Conservation (phyloP, 1,140 invertebrate species). For the Maniola jurtina region DNA sequence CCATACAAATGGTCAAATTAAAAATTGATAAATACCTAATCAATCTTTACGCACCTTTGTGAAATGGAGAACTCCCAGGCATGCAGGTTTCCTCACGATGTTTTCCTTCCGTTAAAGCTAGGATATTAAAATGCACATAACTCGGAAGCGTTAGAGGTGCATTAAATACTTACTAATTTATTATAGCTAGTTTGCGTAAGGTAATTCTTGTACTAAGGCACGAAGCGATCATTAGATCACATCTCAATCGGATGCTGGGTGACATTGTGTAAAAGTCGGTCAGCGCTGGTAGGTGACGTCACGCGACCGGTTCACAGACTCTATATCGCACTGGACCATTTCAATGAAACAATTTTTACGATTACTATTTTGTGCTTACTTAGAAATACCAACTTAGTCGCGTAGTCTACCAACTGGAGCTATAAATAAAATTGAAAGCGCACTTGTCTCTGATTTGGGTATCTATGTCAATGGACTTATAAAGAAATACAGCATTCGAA, state of each 20-base stretch:
- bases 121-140: no score
- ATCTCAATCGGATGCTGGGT: neutral
- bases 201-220: neutral
- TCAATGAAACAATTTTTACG: slow-evolving; percentile 5
- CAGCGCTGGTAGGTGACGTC: slow-evolving; percentile 3
- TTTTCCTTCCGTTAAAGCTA: no score
- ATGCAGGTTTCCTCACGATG: neutral
- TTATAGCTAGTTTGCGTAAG: neutral
- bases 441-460: neutral
- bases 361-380: neutral
- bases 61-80: no score
- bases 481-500: no score
- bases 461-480: no score
- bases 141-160: no score
- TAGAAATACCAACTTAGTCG: neutral
- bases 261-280: neutral
- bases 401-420: neutral
- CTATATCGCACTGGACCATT: neutral
- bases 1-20: no score
- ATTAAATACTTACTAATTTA: no score
- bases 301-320: neutral
- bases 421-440: neutral
- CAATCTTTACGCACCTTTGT: no score
- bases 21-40: no score
- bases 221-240: neutral